A percentile compares a stretch with the other conserved stretches of the same genome.
Conservation (phyloP, 2,888 invertebrate genomes). For the Epistrophe eligans region DNA sequence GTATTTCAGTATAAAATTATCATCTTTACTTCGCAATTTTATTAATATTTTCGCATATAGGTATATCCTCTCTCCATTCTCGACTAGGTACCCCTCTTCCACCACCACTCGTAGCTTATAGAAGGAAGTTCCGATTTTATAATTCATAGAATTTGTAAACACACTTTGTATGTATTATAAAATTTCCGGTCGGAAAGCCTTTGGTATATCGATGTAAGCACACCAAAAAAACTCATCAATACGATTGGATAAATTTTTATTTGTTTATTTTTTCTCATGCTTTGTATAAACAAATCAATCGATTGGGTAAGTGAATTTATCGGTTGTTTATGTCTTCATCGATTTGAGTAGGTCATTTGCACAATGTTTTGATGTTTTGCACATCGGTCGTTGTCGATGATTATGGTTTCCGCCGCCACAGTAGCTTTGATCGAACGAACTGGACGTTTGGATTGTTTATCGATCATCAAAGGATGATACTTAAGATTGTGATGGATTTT, state of each 20-base stretch:
- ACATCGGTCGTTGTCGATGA: neutral
- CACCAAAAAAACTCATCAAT: slow-evolving; percentile 51
- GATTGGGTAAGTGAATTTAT: slow-evolving; percentile 69
- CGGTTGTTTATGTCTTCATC: slow-evolving; percentile 62
- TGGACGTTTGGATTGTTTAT: slow-evolving; percentile 24
- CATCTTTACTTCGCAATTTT: slow-evolving; percentile 25
- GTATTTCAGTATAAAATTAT: neutral
- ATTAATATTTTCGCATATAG: slow-evolving; percentile 25
- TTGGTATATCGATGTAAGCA: neutral
- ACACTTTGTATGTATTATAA: slow-evolving; percentile 22
- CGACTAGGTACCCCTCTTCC: neutral
- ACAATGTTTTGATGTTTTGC: slow-evolving; percentile 48
- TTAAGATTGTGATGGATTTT: neutral
- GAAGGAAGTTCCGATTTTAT: slow-evolving; percentile 26
- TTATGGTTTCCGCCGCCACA: neutral
- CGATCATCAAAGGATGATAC: slow-evolving; percentile 23
- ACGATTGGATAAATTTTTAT: slow-evolving; percentile 14
- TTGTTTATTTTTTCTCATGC: slow-evolving; percentile 24
- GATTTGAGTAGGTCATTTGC: slow-evolving; percentile 65
- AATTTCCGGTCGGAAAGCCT: slow-evolving; percentile 6
- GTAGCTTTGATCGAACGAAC: slow-evolving; percentile 33
- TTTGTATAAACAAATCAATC: slow-evolving; percentile 67
- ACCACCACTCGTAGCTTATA: neutral
- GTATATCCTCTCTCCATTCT: neutral
- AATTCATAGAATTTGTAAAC: slow-evolving; percentile 51